Evolutionary conservation across 2,888 invertebrate species (phyloP).

Genomic region (Drosophila robusta): DNA sequence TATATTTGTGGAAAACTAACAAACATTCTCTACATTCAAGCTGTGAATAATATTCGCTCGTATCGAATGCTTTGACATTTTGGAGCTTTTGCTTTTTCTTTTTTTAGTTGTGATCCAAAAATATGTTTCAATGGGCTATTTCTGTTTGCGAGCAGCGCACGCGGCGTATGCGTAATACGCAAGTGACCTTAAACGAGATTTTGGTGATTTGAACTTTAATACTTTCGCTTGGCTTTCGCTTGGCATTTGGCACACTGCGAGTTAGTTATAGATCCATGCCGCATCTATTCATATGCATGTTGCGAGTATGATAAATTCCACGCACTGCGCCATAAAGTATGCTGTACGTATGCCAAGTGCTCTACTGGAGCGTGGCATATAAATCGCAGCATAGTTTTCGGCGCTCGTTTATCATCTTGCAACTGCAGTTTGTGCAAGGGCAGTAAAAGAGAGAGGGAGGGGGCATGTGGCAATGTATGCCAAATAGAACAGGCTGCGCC

Average conservation of each 20-base stretch:
- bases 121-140: constrained; percentile 32
- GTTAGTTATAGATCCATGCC: neutral
- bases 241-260: constrained; percentile 26
- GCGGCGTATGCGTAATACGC: constrained; percentile 26
- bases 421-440: constrained; percentile 23
- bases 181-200: constrained; percentile 15
- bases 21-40: neutral
- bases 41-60: neutral
- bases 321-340: constrained; percentile 76
- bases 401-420: constrained; percentile 43
- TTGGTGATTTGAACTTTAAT: constrained; percentile 51
- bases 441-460: neutral
- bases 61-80: constrained; percentile 9
- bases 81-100: neutral
- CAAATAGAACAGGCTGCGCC: neutral
- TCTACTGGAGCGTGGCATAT: constrained; percentile 71
- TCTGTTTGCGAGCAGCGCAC: constrained; percentile 11
- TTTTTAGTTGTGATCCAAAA: constrained; percentile 22
- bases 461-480: neutral
- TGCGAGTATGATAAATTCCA: constrained; percentile 49
- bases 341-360: constrained; percentile 52
- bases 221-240: constrained; percentile 30
- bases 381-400: constrained; percentile 68
- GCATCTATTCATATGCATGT: constrained; percentile 9
- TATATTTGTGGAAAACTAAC: no score